These are phyloP conservation scores for Saturnia pavonia DNA, from an alignment of 2,888 invertebrate species.

Conservation along the genomic window DNA sequence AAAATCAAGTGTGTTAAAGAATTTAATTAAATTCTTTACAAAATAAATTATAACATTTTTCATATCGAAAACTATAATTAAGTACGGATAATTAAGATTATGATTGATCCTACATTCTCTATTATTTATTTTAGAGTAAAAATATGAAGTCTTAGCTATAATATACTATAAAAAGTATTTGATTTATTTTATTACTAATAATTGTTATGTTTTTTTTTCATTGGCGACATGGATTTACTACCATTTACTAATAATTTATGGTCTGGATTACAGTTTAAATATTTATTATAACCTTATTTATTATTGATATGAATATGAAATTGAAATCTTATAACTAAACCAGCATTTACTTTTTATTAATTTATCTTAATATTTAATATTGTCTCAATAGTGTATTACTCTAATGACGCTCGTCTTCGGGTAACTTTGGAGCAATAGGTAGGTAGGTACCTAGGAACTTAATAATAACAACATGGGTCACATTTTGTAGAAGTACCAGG, in stretches of 20 bases:
- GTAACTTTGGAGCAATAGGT: conserved; percentile 22
- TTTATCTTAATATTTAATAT: conserved; percentile 60
- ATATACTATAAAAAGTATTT: neutral
- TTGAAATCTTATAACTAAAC: conserved; percentile 38
- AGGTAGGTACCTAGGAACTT: too few relatives aligned
- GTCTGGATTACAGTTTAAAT: neutral
- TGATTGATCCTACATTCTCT: neutral
- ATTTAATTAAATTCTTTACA: neutral
- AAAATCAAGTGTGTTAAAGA: neutral
- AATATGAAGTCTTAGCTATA: neutral
- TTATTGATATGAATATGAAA: conserved; percentile 35
- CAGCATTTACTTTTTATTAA: conserved; percentile 32
- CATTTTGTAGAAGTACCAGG: too few relatives aligned
- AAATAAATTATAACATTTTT: conserved; percentile 20
- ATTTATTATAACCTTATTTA: too few relatives aligned
- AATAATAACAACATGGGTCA: neutral
- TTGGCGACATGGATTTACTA: neutral
- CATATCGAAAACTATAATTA: conserved; percentile 25
- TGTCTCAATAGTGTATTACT: conserved; percentile 65
- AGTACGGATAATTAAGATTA: conserved; percentile 31
- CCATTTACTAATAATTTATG: neutral
- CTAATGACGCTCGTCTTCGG: conserved; percentile 14
- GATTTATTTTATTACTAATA: neutral
- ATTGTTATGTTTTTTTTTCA: neutral
- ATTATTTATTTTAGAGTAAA: conserved; percentile 1